phyloP scores from a whole-genome alignment of 1,140 invertebrate genomes.

The Anoplolepis gracilipes region DNA sequence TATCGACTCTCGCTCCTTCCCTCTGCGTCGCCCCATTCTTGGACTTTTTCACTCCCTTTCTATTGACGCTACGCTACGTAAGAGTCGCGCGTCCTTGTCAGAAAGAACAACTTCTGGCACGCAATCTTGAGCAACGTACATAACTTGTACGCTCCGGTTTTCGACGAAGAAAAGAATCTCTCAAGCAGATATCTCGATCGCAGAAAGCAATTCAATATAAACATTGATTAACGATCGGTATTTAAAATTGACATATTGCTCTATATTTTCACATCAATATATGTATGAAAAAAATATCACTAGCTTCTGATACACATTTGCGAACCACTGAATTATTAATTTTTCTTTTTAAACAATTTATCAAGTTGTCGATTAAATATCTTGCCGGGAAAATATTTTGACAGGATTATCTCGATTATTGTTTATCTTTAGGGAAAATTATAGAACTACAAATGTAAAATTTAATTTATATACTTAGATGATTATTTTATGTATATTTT shows the following conservation, averaged over 20 bases:
- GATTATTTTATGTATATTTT: neutral
- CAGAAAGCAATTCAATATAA: constrained; percentile 60
- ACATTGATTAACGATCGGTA: constrained; percentile 23
- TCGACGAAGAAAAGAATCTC: constrained; percentile 58
- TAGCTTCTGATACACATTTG: too few species aligned
- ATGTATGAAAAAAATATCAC: too few species aligned
- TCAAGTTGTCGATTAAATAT: neutral
- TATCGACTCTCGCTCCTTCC: constrained; percentile 74
- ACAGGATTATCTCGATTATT: neutral
- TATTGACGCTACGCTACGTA: neutral
- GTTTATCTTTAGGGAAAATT: neutral
- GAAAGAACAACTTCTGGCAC: constrained; percentile 76
- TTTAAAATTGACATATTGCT: neutral
- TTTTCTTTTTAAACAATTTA: neutral
- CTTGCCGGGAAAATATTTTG: neutral
- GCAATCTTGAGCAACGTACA: constrained; percentile 73
- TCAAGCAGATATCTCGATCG: constrained; percentile 43
- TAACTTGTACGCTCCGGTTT: constrained; percentile 76
- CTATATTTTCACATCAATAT: neutral
- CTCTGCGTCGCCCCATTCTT: constrained; percentile 19
- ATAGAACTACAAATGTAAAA: neutral
- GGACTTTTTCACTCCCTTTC: constrained; percentile 27
- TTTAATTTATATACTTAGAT: constrained; percentile 7
- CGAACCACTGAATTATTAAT: neutral
- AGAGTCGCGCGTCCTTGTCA: constrained; percentile 75